Evolutionary conservation across 2,888 invertebrate species (phyloP).

Genomic region (Diaperis boleti): DNA sequence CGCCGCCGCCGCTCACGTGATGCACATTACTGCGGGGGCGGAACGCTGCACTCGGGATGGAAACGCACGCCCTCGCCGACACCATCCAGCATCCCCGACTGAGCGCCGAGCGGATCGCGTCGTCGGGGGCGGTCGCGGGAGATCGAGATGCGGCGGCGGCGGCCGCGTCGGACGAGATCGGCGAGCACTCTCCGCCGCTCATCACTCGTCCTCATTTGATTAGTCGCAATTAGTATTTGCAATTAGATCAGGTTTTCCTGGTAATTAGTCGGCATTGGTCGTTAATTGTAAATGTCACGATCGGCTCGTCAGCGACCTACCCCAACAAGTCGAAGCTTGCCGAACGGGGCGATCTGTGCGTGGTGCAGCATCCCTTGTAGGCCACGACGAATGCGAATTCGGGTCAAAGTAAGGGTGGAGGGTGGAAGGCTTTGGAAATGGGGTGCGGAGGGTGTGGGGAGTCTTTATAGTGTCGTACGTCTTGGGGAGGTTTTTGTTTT

Average conservation of each 20-base stretch:
- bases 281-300: conserved; percentile 19
- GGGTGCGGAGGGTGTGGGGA: background rate
- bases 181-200: no score
- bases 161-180: conserved; percentile 14
- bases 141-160: conserved; percentile 19
- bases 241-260: no score
- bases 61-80: conserved; percentile 41
- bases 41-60: conserved; percentile 15
- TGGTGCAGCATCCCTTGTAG: conserved; percentile 20
- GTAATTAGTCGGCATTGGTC: no score
- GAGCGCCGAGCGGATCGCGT: conserved; percentile 32
- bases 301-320: conserved; percentile 19
- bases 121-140: conserved; percentile 27
- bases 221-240: no score
- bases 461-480: background rate
- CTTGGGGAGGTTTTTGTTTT: background rate
- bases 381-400: conserved; percentile 26
- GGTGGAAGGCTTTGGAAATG: background rate
- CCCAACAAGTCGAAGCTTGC: conserved; percentile 1
- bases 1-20: background rate
- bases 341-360: background rate
- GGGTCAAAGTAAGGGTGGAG: conserved; percentile 34
- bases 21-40: conserved; percentile 1
- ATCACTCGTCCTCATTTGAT: no score
- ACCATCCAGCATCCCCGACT: conserved; percentile 42